These are phyloP conservation scores for Porites cylindrica DNA, from an alignment of 92 coral and sea anemone species.

Conservation along the genomic window DNA sequence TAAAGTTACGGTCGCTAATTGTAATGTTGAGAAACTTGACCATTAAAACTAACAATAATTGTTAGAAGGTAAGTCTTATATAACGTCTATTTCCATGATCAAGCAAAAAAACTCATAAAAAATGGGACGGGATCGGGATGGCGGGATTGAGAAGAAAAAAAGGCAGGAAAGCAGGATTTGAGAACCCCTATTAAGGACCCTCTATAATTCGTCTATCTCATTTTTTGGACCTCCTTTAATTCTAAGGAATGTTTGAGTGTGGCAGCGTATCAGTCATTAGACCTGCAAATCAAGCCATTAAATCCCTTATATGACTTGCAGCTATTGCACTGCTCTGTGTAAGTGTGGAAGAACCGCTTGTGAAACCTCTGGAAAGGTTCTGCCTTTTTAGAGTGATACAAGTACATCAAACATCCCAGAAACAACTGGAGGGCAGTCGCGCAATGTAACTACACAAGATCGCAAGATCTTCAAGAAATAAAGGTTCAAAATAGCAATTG, in stretches of 20 bases:
- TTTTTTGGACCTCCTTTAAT: too few species aligned
- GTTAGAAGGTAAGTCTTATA: too few species aligned
- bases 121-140: too few species aligned
- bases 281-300: slow-evolving; percentile 42
- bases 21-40: too few species aligned
- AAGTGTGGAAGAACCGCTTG: slow-evolving; percentile 48
- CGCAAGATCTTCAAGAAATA: slow-evolving; percentile 29
- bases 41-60: too few species aligned
- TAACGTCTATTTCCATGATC: too few species aligned
- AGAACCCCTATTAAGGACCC: too few species aligned
- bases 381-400: slow-evolving; percentile 29
- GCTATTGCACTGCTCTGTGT: slow-evolving; percentile 47
- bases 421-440: neutral
- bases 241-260: slow-evolving; percentile 64
- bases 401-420: neutral
- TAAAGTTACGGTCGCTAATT: too few species aligned
- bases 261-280: slow-evolving; percentile 61
- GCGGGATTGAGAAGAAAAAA: too few species aligned
- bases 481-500: slow-evolving; percentile 24
- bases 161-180: too few species aligned
- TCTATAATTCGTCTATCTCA: too few species aligned
- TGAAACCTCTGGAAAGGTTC: neutral
- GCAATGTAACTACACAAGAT: slow-evolving; percentile 39
- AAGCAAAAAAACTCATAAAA: too few species aligned
- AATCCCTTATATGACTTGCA: slow-evolving; percentile 46